Base-by-base conservation (phyloP, 1,140 invertebrate genomes). In the Nasonia vitripennis region DNA sequence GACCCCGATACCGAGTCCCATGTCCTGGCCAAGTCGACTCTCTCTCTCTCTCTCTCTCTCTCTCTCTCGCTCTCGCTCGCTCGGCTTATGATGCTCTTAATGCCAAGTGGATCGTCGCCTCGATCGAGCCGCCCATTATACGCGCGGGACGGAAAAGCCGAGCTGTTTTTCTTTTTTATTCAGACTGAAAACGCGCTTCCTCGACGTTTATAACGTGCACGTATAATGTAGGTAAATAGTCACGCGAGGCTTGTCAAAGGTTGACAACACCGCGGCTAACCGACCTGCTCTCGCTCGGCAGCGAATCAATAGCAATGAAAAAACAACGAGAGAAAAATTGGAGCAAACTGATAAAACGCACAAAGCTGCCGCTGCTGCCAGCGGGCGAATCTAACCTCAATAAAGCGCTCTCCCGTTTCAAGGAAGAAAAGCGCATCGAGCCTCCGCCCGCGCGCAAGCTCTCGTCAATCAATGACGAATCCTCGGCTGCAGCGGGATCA, bases 311-410 rank as follows among this genome's bases (percentile, higher is more conserved):
- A 80, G 11, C 55, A 23, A 70, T 68, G 62, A 70, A 70, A 80
- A 70, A 80, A 41, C 20, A 80, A 41, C 17, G 45, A 23, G 9
- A 17, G 17, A 80, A 70, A 70, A 70, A 80, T 70, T 80, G 34
- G 62, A 80, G 62, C 78, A 70, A 68, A 55, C 27, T 78, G 78
- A 80, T 68, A 70, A 37, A 37, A 80, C 31, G 48, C 62, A 20
- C n/a, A 20, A 27, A n/a, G 74, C 37, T 17, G 34, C 31, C 20
- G 74, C 74, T 14, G 55, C 55, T 20, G 55, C 55, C 37, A 23
- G 74, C 20, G 12, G 34, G 62, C 41, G n/a, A 67, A 23, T 85
- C 83, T 85, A 85, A 85, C 83, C 83, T 85, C 83, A 85, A 85
- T 62, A 41, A 34, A 68, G 34, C 51, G 11, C 6, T 27, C 51